phyloP scores from a whole-genome alignment of 2,797 vertebrate species.

The Aplochiton taeniatus region DNA sequence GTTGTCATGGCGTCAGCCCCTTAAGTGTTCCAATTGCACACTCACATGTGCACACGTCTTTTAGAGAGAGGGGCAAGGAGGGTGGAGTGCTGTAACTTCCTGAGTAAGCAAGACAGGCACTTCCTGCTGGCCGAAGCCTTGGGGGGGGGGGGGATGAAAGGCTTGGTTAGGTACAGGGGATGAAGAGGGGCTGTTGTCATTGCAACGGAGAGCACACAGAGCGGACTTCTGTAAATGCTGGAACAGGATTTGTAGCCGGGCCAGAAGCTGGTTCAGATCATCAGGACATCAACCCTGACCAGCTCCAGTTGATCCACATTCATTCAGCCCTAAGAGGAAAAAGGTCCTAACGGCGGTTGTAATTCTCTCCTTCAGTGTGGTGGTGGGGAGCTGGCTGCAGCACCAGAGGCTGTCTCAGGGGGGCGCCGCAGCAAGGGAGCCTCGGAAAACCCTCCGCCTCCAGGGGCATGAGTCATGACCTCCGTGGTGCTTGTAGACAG shows the following conservation, averaged over 20 bases:
- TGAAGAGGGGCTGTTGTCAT: no score
- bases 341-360: background rate
- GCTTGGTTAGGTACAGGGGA: background rate
- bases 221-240: no score
- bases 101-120: conserved; percentile 44
- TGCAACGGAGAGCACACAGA: no score
- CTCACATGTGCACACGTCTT: background rate
- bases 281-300: no score
- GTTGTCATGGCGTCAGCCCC: conserved; percentile 50
- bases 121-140: conserved; percentile 40
- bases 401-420: conserved; percentile 31
- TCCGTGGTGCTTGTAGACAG: conserved; percentile 88
- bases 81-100: conserved; percentile 61
- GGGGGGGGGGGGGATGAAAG: conserved; percentile 4
- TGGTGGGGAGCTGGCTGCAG: conserved; percentile 13
- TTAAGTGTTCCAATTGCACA: conserved; percentile 30
- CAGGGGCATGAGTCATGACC: conserved; percentile 87
- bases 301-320: no score
- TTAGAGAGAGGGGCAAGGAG: conserved; percentile 18
- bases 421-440: conserved; percentile 22
- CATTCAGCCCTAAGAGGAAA: no score
- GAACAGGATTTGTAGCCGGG: background rate
- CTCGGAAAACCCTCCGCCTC: background rate
- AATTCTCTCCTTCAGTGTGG: conserved; percentile 30
- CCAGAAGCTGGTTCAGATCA: background rate